Evolutionary conservation across 2,888 invertebrate species (phyloP).

Genomic region (Eulithis prunata): DNA sequence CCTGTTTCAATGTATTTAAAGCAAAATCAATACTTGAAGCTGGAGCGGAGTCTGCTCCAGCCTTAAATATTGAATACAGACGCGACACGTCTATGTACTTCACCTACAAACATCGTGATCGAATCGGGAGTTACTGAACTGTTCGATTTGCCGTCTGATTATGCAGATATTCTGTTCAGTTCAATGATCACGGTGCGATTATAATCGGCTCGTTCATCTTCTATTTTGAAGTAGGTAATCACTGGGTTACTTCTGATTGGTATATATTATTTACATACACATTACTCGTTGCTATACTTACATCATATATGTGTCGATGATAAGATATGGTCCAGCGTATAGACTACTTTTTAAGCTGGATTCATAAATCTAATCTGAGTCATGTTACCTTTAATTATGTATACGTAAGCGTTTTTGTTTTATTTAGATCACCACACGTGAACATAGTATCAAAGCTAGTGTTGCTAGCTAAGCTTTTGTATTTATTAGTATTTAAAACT

Average conservation of each 20-base stretch:
- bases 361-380: neutral
- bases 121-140: conserved; percentile 41
- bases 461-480: neutral
- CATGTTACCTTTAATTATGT: neutral
- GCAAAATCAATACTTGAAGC: too few species aligned
- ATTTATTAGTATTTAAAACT: neutral
- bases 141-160: conserved; percentile 39
- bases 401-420: neutral
- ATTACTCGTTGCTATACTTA: too few species aligned
- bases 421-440: neutral
- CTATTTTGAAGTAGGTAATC: conserved; percentile 19
- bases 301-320: too few species aligned
- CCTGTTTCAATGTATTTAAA: too few species aligned
- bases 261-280: too few species aligned
- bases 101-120: conserved; percentile 34
- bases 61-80: conserved; percentile 27
- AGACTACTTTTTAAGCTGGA: neutral
- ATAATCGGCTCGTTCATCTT: conserved; percentile 42
- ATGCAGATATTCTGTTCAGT: conserved; percentile 45
- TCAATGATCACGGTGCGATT: conserved; percentile 45
- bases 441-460: neutral
- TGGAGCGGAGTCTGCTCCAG: too few species aligned
- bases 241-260: conserved; percentile 9
- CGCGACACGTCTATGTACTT: conserved; percentile 11
- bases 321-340: too few species aligned